Conservation (phyloP, 2,113 vertebrate genomes). For the Monopterus albus region DNA sequence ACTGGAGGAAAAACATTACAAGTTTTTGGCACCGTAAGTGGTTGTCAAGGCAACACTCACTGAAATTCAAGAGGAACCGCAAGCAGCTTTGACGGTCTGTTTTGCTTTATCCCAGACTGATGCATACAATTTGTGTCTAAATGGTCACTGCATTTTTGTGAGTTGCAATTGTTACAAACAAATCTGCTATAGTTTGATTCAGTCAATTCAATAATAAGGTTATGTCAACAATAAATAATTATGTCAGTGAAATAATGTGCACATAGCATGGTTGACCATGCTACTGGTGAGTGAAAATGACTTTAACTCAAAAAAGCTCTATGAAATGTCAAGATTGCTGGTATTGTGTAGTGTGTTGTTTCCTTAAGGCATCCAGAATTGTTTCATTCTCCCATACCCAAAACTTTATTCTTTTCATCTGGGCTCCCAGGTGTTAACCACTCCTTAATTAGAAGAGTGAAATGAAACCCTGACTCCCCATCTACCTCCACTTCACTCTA, state of each 20-base stretch:
- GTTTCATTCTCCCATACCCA: not conserved
- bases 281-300: too few relatives aligned
- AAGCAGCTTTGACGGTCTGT: not conserved
- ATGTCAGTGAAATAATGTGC: not conserved
- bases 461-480: conserved; percentile 17
- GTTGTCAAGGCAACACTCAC: conserved; percentile 46
- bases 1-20: conserved; percentile 5
- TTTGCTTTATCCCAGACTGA: conserved; percentile 2
- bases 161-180: not conserved
- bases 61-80: conserved; percentile 19
- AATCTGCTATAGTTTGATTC: too few relatives aligned
- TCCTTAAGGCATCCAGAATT: not conserved
- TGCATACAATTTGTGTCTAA: conserved; percentile 2
- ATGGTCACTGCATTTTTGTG: not conserved
- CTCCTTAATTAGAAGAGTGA: conserved; percentile 31
- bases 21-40: conserved; percentile 22
- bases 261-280: not conserved
- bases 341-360: not conserved
- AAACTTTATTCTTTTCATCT: conserved; percentile 52
- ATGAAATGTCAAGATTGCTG: not conserved
- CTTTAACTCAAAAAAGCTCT: not conserved
- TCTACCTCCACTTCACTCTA: not conserved
- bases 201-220: conserved; percentile 4
- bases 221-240: not conserved
- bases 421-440: conserved; percentile 38